Conservation (phyloP, 1,140 invertebrate genomes). For the Ceratosolen fusciceps region DNA sequence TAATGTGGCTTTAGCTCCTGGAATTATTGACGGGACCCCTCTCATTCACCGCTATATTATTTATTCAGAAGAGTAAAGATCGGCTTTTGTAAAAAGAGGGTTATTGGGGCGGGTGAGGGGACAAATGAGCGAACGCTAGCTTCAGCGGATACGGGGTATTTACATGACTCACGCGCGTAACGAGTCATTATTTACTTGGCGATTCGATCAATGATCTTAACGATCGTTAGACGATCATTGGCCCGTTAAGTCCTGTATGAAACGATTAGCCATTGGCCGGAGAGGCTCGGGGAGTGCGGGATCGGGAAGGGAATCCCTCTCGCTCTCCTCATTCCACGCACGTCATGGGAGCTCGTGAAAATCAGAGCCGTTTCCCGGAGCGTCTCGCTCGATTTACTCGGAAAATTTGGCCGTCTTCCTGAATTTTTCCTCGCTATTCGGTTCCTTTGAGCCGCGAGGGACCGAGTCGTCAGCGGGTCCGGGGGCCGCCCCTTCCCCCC, state of each 20-base stretch:
- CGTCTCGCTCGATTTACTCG: constrained; percentile 39
- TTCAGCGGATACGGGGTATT: no score
- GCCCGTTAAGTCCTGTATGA: no score
- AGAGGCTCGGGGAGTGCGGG: neutral
- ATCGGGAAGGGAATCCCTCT: constrained; percentile 2
- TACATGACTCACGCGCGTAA: no score
- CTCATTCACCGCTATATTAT: neutral
- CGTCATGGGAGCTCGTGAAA: constrained; percentile 32
- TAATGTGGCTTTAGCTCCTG: no score
- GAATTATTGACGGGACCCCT: no score
- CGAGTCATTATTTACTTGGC: no score
- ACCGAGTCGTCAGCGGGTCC: neutral
- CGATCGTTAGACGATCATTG: no score
- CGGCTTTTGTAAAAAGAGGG: no score
- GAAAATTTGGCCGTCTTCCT: constrained; percentile 36
- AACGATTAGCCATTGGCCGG: neutral
- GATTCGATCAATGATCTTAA: no score
- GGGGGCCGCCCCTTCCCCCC: neutral
- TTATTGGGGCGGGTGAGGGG: no score
- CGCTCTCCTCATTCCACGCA: constrained; percentile 8
- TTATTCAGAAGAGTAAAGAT: neutral
- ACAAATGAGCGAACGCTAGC: no score
- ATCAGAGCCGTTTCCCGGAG: constrained; percentile 31
- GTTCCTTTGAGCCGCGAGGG: constrained; percentile 3
- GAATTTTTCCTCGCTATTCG: constrained; percentile 45